Base-by-base conservation (phyloP, 2,113 vertebrate genomes). In the Axis porcinus region DNA sequence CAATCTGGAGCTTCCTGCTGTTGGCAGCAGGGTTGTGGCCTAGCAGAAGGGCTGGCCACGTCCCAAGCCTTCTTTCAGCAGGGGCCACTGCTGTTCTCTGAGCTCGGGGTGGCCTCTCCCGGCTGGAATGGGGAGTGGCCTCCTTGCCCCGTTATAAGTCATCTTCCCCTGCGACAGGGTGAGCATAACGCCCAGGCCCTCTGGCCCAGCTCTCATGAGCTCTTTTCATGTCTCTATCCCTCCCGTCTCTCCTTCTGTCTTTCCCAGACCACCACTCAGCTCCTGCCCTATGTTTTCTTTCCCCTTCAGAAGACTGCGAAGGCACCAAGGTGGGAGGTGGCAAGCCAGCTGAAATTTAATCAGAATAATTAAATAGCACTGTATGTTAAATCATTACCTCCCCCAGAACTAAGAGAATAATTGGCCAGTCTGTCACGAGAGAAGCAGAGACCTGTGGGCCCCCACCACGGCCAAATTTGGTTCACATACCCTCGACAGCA, bases 271-370 rank as follows among this genome's bases (percentile, higher is more conserved):
- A 30, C 33, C 17, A 25, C 25, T 60, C 27, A 5, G 1, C 47
- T 64, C 95, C 52, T 67, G 57, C 67, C 50, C n/a, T 15, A 13
- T n/a, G 96, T 40, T 97, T 79, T 96, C 96, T 76, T 86, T 93
- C 60, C 30, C 55, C 81, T 94, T 89, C 67, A 50, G 67, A 97
- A 97, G 95, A 96, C 94, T 85, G 89, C 21, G 93, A 96, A 95
- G 89, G 82, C 21, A 25, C 58, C 0, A 13, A 84, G 86, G 91
- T 98, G 88, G 98, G 96, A 96, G 84, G 97, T 97, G 74, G 94
- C 96, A 94, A 92, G 96, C 97, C 98, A 97, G n/a, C 86, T 89
- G 93, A 97, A 97, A 97, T 78, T 86, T 97, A 98, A 98, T 96
- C 97, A 97, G 89, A 98, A 96, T 95, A 94, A 0, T 98, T 98